Base-by-base conservation (phyloP, 2,797 vertebrate species). In the Lindbergichthys nudifrons region DNA sequence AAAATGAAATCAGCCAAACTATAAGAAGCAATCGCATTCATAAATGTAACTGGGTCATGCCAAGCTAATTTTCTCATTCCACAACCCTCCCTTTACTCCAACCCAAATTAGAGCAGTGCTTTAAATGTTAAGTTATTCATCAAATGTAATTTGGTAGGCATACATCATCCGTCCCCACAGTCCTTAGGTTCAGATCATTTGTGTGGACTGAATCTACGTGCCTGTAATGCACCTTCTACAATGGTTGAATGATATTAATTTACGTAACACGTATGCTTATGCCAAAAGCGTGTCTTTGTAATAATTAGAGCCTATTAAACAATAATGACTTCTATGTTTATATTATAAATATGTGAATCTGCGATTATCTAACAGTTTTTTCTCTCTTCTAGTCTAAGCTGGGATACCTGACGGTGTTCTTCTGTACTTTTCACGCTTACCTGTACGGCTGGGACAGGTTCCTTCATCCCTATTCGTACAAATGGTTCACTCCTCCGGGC, bases 351-450 rank as follows among this genome's bases (percentile, higher is more conserved):
- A 18, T 36, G 54, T 70, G 16, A 69, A 10, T 62, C 4, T 23
- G 14, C 23, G 5, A 26, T 64, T 41, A 5, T 57, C 39, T 56
- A 53, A n/a, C 18, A 4, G 3, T 56, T 68, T 63, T 60, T 18
- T 70, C 16, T 75, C 67, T 76, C 48, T 81, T 84, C 3, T 85
- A 98, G 97, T 98, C 96, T 85, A 98, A 97, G 89, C 90, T 99
- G 59, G 97, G 97, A 72, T 96, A 96, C 73, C 50, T 97, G 73
- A 94, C 97, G 0, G 65, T 99, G 84, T 82, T 96, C 83, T 80
- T 98, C 41, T 97, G 97, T 74, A 97, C 97, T 2, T 89, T 94
- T 6, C 97, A 99, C 75, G 92, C 95, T 0, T 73, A 96, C 75
- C 75, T 96, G 54, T 98, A 95, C 0, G 97, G 97, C 4, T 95